Percentiles rank a stretch among this genome's conserved stretches.
Conservation (phyloP, 2,888 invertebrate genomes). For the Hydropsyche betteni region DNA sequence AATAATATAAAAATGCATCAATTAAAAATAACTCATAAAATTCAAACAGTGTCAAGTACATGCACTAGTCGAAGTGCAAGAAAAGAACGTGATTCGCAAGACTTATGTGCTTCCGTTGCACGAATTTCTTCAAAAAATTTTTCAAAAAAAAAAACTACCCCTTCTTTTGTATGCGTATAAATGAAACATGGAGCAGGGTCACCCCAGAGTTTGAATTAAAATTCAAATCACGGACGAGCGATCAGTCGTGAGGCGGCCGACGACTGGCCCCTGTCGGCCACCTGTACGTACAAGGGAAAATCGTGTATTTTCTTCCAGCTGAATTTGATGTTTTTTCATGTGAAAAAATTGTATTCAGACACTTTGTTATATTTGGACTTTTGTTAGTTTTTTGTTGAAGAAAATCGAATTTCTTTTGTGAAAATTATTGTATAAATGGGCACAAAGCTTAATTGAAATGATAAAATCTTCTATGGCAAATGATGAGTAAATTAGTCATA, state of each 20-base stretch:
- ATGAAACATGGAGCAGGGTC: constrained; percentile 40
- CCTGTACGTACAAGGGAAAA: constrained; percentile 4
- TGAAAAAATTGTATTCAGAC: no score
- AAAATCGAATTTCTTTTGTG: no score
- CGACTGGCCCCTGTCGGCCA: constrained; percentile 43
- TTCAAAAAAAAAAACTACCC: neutral
- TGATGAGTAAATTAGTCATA: no score
- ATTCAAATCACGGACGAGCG: constrained; percentile 60
- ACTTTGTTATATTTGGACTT: no score
- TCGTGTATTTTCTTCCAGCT: neutral
- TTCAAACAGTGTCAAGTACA: neutral
- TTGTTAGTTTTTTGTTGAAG: no score
- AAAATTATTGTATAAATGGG: no score
- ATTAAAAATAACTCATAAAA: no score
- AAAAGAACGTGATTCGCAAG: neutral
- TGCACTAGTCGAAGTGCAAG: constrained; percentile 27
- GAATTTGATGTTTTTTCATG: neutral
- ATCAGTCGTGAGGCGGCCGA: constrained; percentile 62
- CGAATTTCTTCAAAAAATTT: constrained; percentile 32
- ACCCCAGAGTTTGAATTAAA: constrained; percentile 42
- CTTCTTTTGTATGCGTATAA: constrained; percentile 7
- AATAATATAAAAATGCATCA: no score
- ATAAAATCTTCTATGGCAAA: no score
- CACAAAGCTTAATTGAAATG: no score
- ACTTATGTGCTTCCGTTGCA: constrained; percentile 29